phyloP scores from a whole-genome alignment of 1,140 invertebrate species.

The Caenorhabditis remanei region DNA sequence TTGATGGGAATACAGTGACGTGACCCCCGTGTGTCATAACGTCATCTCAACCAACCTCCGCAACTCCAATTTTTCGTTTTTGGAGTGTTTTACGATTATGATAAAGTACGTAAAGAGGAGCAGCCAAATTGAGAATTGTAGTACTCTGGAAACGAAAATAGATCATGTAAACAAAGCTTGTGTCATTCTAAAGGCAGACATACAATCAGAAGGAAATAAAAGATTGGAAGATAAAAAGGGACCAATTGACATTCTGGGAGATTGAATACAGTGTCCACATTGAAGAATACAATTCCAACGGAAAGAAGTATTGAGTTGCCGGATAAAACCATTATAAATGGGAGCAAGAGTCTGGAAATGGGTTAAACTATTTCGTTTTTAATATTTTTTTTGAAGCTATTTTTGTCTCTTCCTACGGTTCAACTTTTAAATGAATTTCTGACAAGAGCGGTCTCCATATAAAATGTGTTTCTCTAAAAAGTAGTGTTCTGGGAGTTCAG shows the following conservation, averaged over 20 bases:
- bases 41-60: constrained; percentile 15
- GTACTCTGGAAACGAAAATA: constrained; percentile 17
- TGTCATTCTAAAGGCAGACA: neutral
- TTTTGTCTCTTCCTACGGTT: neutral
- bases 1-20: neutral
- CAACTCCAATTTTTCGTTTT: constrained; percentile 22
- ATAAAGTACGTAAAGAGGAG: constrained; percentile 31
- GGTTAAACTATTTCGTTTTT: neutral
- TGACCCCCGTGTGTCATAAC: neutral
- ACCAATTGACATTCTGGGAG: neutral
- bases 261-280: constrained; percentile 9
- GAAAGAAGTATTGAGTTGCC: neutral
- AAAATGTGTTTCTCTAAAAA: no score
- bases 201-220: neutral
- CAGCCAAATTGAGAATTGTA: constrained; percentile 21
- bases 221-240: constrained; percentile 8
- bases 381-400: neutral
- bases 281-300: neutral
- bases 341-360: neutral
- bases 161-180: neutral
- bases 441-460: no score
- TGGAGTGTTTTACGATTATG: constrained; percentile 30
- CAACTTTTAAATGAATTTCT: no score
- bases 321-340: neutral
- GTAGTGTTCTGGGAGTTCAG: no score